Evolutionary conservation across 2,888 invertebrate species (phyloP), one percentile per base, ranked within the genome.

Genomic region (Steinernema carpocapsae): DNA sequence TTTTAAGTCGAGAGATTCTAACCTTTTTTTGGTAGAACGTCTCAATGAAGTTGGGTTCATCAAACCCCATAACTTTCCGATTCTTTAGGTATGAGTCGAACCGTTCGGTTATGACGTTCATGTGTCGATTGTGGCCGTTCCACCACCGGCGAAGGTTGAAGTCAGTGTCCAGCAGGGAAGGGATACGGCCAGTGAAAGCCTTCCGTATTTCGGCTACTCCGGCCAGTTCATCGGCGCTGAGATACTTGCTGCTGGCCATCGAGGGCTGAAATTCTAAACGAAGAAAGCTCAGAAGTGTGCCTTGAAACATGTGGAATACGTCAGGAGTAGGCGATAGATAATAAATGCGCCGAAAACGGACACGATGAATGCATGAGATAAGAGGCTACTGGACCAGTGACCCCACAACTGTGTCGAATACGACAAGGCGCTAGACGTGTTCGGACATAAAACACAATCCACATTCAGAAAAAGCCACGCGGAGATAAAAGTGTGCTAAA

Each of bases 11-110:
- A 3, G 37, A 37, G 4, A 37, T 37, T 3, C 37, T 37, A 3
- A 74, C 74, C 70, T 76, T 51, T 46, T 48, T 46, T 12, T 59
- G 29, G 45, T 71, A 74, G 45, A 76, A 76, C n/a, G 26, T 48
- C 56, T 76, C 76, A 4, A 76, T 22, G 26, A 24, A 37, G 12
- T 70, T n/a, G 6, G 71, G 74, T 12, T 74, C 42, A 51, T 80
- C 78, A 29, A 74, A 76, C 6, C 80, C 80, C 37, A 83, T 71
- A 2, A 74, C 80, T 37, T 74, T 81, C 10, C 80, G 72, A 70
- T 78, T 81, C 24, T 64, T 64, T 43, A 80, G 26, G 64, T 83
- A 80, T 26, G 79, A 79, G n/a, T 59, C 43, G 71, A 83, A 81
- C 42, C 78, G 81, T 6, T 76, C 76, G 3, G 22, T 76, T 45